Conservation (phyloP, 2,888 invertebrate species). For the Campoplex capitator region DNA sequence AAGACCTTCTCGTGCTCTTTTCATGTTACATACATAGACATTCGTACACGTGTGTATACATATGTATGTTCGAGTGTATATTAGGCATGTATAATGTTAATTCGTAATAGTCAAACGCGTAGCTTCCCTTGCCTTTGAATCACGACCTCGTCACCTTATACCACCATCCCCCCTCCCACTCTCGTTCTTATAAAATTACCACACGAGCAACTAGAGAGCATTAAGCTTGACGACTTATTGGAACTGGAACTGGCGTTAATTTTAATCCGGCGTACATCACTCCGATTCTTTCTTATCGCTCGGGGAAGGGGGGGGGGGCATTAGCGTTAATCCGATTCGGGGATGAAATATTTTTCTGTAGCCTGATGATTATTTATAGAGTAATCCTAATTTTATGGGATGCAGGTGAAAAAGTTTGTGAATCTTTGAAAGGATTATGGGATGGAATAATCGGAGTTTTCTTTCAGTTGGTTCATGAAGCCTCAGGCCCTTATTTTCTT, state of each 20-base stretch:
- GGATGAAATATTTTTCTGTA: slow-evolving; percentile 13
- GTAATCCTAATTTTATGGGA: neutral
- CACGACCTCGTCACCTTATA: slow-evolving; percentile 49
- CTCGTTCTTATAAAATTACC: slow-evolving; percentile 46
- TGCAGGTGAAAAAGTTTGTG: neutral
- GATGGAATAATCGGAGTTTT: neutral
- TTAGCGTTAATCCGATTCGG: slow-evolving; percentile 58
- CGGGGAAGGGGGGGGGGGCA: neutral
- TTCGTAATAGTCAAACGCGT: slow-evolving; percentile 58
- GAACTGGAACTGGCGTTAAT: slow-evolving; percentile 63
- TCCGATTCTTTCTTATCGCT: slow-evolving; percentile 56
- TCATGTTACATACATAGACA: slow-evolving; percentile 1
- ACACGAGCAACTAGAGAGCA: slow-evolving; percentile 29
- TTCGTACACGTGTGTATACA: neutral
- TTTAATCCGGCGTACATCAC: slow-evolving; percentile 66
- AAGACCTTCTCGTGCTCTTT: slow-evolving; percentile 76
- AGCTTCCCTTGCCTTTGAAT: slow-evolving; percentile 41
- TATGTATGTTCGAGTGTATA: neutral
- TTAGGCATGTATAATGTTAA: slow-evolving; percentile 49
- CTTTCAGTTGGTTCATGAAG: neutral
- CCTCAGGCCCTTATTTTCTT: neutral
- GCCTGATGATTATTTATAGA: neutral
- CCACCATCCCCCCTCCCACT: neutral
- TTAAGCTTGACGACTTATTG: slow-evolving; percentile 55
- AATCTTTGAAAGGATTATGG: neutral